Evolutionary conservation across 2,888 invertebrate species (phyloP).

Genomic region (Thereva nobilitata): DNA sequence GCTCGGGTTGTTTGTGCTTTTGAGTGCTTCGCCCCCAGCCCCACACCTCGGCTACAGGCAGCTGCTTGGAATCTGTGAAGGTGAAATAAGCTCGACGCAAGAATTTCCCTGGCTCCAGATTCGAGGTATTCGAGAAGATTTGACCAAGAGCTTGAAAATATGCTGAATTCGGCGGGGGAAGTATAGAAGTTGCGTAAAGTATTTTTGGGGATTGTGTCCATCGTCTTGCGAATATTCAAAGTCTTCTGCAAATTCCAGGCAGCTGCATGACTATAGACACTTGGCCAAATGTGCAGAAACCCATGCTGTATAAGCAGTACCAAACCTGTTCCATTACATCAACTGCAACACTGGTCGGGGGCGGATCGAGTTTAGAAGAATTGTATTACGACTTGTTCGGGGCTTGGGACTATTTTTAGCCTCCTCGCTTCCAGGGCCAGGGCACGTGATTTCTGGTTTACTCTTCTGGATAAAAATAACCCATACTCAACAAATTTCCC

Average conservation of each 20-base stretch:
- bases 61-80: not conserved
- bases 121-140: no score
- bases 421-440: not conserved
- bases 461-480: slow-evolving; percentile 7
- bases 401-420: slow-evolving; percentile 24
- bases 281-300: no score
- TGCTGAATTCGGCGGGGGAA: no score
- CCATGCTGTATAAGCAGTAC: no score
- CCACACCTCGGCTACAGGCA: not conserved
- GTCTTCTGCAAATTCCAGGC: no score
- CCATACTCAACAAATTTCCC: not conserved
- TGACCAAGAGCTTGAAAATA: no score
- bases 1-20: slow-evolving; percentile 10
- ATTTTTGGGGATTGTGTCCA: no score
- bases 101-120: no score
- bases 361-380: not conserved
- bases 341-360: not conserved
- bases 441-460: slow-evolving; percentile 17
- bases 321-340: not conserved
- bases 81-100: no score
- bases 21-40: not conserved
- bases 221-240: no score
- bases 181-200: no score
- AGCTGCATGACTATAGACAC: no score
- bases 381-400: not conserved